Conservation (phyloP, 2,113 vertebrate genomes). For the Aix galericulata region DNA sequence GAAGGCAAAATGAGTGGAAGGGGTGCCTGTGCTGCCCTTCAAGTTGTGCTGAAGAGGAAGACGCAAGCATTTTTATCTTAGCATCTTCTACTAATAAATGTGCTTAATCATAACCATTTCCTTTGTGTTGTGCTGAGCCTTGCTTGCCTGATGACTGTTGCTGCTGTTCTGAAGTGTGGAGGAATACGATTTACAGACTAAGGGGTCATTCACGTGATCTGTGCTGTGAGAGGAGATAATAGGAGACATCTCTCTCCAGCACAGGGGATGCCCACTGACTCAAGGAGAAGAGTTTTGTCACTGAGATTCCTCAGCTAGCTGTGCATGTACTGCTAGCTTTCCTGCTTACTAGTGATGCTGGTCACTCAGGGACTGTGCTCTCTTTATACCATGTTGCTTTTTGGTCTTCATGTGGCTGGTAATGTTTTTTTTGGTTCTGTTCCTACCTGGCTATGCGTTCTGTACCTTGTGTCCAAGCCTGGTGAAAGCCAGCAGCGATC, state of each 20-base stretch:
- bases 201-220: not conserved
- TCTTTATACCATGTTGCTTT: not conserved
- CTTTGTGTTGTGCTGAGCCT: not conserved
- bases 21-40: not conserved
- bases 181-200: not conserved
- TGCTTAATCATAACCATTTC: not conserved
- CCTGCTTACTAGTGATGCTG: not conserved
- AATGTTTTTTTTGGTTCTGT: not conserved
- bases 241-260: not conserved
- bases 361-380: not conserved
- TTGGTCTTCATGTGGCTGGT: not conserved
- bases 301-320: not conserved
- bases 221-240: not conserved
- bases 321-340: not conserved
- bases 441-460: not conserved
- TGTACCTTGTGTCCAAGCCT: not conserved
- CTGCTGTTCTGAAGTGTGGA: not conserved
- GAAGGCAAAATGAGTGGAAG: not conserved
- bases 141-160: not conserved
- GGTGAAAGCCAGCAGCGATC: not conserved
- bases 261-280: accelerated
- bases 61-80: not conserved
- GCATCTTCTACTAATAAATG: not conserved
- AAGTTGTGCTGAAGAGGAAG: not conserved
- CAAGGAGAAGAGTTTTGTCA: not conserved